Evolutionary conservation across 2,888 invertebrate species (phyloP), one percentile per base, ranked within the genome.

Genomic region (Campoletis raptor): DNA sequence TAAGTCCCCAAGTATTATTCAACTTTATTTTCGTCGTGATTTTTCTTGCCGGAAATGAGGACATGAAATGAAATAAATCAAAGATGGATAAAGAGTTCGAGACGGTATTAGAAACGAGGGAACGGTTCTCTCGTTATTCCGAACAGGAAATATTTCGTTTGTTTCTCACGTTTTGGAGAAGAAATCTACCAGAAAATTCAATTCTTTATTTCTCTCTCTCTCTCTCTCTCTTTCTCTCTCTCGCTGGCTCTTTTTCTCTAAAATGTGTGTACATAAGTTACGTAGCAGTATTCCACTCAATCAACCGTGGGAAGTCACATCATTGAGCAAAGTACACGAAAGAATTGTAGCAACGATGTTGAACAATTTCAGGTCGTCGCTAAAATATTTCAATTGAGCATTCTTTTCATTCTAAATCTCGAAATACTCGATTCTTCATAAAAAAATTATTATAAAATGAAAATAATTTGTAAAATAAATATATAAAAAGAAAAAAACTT

Each of bases 301-400:
- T 70, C 64, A 85, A 69, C 66, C 86, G 86, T 86, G 86, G 84
- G 86, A 86, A 86, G 83, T 84, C 74, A 48, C 81, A 69, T 77
- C 42, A 86, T 86, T 86, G 86, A 84, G 86, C 83, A 86, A 86
- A 77, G 42, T 69, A 73, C 30, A 64, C 64, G 67, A 64, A 54
- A 36, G 12, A 57, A 57, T 61, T 61, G 52, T 48, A 36, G 9
- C n/a, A 64, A 54, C 40, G 64, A 74, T 48, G 45, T 12, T 24
- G 48, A 61, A 67, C 40, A 6, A 40, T 40, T 37, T 40, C 40
- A 67, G n/a, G 9, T 40, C 42, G 64, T n/a, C 18, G 64, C 18
- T 64, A 61, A 73, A 70, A 70, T 37, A 30, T 64, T 6, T 64
- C 4, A 21, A 74, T 74, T 24, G n/a, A 64, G 40, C 48, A 36